phyloP scores from a whole-genome alignment of 2,888 invertebrate genomes.

The Agonopterix alstromeriana region DNA sequence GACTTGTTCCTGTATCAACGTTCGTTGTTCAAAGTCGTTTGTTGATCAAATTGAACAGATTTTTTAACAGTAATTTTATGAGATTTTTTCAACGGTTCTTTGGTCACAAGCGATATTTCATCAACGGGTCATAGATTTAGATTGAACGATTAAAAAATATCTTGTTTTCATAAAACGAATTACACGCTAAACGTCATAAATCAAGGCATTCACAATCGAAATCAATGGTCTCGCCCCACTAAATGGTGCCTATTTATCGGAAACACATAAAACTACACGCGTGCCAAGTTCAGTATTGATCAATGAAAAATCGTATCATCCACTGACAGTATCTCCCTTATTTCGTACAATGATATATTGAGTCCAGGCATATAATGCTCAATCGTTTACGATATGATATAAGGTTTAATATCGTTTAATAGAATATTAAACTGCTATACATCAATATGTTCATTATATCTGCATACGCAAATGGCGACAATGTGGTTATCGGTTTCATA shows the following conservation, averaged over 20 bases:
- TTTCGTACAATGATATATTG: conserved; percentile 55
- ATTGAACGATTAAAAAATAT: conserved; percentile 32
- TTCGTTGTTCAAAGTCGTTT: too few relatives aligned
- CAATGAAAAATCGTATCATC: conserved; percentile 51
- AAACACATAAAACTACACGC: conserved; percentile 52
- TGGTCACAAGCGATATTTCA: conserved; percentile 28
- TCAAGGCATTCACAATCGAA: conserved; percentile 50
- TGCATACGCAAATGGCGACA: conserved; percentile 40
- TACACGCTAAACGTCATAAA: conserved; percentile 55
- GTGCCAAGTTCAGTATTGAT: conserved; percentile 54
- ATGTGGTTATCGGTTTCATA: conserved; percentile 43
- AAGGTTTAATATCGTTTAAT: conserved; percentile 47
- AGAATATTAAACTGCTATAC: conserved; percentile 58
- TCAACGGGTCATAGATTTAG: conserved; percentile 37
- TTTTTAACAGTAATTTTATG: too few relatives aligned
- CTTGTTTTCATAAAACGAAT: conserved; percentile 49
- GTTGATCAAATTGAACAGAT: too few relatives aligned
- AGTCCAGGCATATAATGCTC: conserved; percentile 23
- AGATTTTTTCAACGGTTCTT: too few relatives aligned
- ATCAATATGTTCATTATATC: conserved; percentile 46
- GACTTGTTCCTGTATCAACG: too few relatives aligned
- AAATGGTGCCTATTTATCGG: conserved; percentile 60
- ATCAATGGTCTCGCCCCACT: conserved; percentile 55
- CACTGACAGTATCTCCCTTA: conserved; percentile 56
- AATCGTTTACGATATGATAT: conserved; percentile 20